Conservation (phyloP, 2,888 invertebrate genomes). For the Noctua pronuba region DNA sequence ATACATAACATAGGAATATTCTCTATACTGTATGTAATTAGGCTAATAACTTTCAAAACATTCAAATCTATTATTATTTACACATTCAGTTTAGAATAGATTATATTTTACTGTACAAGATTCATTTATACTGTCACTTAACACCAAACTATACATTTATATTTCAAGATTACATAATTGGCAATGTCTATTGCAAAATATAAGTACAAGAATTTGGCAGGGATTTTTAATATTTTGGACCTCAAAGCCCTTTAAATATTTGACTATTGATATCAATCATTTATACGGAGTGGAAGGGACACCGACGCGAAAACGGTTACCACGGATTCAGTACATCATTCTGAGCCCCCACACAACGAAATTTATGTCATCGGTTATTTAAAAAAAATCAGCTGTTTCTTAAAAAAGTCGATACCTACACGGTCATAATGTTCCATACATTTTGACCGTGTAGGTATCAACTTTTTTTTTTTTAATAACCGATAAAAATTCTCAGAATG, state of each 20-base stretch:
- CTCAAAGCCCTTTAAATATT: conserved; percentile 1
- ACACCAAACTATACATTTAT: neutral
- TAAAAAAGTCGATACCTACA: too few species aligned
- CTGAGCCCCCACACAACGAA: too few species aligned
- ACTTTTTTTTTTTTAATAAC: too few species aligned
- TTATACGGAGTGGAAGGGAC: neutral
- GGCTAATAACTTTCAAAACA: conserved; percentile 26
- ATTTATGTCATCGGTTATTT: too few species aligned
- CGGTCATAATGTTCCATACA: too few species aligned
- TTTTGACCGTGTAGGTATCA: too few species aligned
- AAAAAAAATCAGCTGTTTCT: too few species aligned
- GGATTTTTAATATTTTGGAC: conserved; percentile 6
- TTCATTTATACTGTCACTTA: neutral
- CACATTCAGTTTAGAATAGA: conserved; percentile 34
- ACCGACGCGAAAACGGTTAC: too few species aligned
- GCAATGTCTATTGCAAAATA: conserved; percentile 5
- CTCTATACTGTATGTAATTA: conserved; percentile 18
- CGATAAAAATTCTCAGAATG: too few species aligned
- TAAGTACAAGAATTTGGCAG: conserved; percentile 39
- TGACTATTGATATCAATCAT: conserved; percentile 9
- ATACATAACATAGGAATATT: conserved; percentile 24
- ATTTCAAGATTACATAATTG: conserved; percentile 5
- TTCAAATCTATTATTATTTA: conserved; percentile 43
- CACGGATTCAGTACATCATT: too few species aligned
- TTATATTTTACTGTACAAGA: conserved; percentile 47